These are phyloP conservation scores for Nymphicus hollandicus DNA, from an alignment of 2,113 vertebrate species.

Conservation along the genomic window DNA sequence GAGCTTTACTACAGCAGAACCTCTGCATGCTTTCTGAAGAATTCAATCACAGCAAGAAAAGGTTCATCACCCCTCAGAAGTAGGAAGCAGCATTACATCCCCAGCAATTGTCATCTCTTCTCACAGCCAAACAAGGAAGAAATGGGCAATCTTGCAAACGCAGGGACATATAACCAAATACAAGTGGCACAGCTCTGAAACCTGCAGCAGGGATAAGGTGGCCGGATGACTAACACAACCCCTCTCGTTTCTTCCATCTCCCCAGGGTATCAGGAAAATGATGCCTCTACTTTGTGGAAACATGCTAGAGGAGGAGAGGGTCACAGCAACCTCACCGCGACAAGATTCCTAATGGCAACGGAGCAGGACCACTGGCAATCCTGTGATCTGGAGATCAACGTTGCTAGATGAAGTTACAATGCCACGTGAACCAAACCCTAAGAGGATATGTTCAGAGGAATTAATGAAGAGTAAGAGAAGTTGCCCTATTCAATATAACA, in stretches of 20 bases:
- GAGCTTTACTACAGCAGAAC: neutral
- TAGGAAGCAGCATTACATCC: neutral
- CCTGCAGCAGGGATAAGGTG: fast-evolving
- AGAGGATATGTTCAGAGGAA: neutral
- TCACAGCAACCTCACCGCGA: neutral
- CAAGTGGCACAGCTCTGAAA: neutral
- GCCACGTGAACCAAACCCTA: neutral
- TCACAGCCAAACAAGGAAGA: neutral
- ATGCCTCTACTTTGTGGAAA: neutral
- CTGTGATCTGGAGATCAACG: neutral
- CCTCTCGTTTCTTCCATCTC: neutral
- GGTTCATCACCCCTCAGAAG: neutral
- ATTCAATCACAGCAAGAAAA: neutral
- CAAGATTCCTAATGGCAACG: neutral
- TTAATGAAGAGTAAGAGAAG: neutral
- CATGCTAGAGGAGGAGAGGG: neutral
- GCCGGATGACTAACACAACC: neutral
- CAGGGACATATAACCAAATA: neutral
- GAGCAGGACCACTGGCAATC: neutral
- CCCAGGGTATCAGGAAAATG: neutral
- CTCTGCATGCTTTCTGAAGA: neutral
- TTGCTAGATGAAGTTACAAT: neutral
- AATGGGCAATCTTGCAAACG: neutral
- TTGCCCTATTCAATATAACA: neutral
- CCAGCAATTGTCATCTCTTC: neutral